Base-by-base conservation (phyloP, 1,140 invertebrate genomes). In the Solenopsis invicta region DNA sequence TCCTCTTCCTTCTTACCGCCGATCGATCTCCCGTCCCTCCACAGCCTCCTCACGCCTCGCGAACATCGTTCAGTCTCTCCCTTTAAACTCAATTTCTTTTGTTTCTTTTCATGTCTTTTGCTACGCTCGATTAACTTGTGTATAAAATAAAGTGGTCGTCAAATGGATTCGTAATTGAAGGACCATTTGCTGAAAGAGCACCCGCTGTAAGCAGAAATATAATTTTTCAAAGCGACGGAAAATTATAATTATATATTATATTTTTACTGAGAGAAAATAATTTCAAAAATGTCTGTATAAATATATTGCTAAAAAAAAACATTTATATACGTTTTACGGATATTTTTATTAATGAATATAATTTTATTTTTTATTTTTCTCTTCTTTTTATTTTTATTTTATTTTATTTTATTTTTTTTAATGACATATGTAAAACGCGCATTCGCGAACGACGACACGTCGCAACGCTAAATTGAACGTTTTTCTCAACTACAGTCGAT, bases 21-120 rank as follows among this genome's bases (percentile, higher is more conserved):
- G 76, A 82, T 80, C 67, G 75, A 78, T 88, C 16, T 69, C 29
- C 18, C 37, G 18, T 78, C 74, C 62, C 50, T 37, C 24, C 50
- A 21, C 29, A 50, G 21, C 66, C 37, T 61, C 45, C 48, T 37
- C 77, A 48, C 56, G 18, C 69, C 69, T 62, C 24, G 29, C 18
- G 21, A 45, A 18, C 29, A 48, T 72, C 66, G 48, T 75, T 75
- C 21, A 41, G 34, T 8, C 80, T 59, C 69, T 72, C 41, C 41
- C 5, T 62, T 84, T 84, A 84, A 84, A 75, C 41, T 71, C 80
- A 75, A 84, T 84, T 84, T 84, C 66, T 84, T 74, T 74, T 82
- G 54, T 84, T 48, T 75, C 54, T 50, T 29, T 67, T 74, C 41
- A 45, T 84, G 13, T 84, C 69, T 84, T 50, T 84, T 61, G n/a